Conservation (phyloP, 2,888 invertebrate species). For the Uropetala carovei region DNA sequence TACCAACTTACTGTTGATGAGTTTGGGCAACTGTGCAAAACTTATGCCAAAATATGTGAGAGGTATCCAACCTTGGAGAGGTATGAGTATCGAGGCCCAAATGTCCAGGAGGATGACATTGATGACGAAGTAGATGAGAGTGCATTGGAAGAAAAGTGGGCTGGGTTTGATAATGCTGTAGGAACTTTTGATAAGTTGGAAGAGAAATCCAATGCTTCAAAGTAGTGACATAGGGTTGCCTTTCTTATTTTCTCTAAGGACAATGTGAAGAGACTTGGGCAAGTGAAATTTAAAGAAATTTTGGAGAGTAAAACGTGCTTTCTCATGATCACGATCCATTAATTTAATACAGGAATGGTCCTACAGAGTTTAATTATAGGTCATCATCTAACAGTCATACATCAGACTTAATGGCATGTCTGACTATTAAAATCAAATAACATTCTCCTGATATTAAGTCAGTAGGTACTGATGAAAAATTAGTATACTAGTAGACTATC, state of each 20-base stretch:
- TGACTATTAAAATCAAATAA: too few relatives aligned
- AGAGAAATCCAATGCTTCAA: not conserved
- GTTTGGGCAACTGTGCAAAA: constrained; percentile 85
- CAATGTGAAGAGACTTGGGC: not conserved
- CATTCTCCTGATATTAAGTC: too few relatives aligned
- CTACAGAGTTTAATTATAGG: too few relatives aligned
- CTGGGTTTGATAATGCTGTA: constrained; percentile 5
- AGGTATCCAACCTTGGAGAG: constrained; percentile 72
- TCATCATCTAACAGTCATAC: too few relatives aligned
- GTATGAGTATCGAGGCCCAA: constrained; percentile 83
- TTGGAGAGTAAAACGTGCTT: too few relatives aligned
- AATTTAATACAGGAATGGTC: too few relatives aligned
- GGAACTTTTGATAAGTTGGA: constrained; percentile 14
- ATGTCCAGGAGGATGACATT: constrained; percentile 5
- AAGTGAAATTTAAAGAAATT: not conserved
- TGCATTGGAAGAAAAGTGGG: constrained; percentile 36
- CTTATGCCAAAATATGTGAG: constrained; percentile 84
- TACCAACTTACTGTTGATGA: constrained; percentile 87
- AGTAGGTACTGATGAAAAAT: too few relatives aligned
- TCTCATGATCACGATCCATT: too few relatives aligned
- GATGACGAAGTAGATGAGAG: constrained; percentile 9
- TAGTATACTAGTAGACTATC: too few relatives aligned
- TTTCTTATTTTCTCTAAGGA: too few relatives aligned
- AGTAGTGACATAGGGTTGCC: not conserved
- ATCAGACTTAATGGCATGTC: too few relatives aligned